A percentile compares a stretch with the other conserved stretches of the same genome.
These are phyloP conservation scores for Aptenodytes forsteri DNA, from an alignment of 2,113 vertebrate genomes.

Conservation along the genomic window DNA sequence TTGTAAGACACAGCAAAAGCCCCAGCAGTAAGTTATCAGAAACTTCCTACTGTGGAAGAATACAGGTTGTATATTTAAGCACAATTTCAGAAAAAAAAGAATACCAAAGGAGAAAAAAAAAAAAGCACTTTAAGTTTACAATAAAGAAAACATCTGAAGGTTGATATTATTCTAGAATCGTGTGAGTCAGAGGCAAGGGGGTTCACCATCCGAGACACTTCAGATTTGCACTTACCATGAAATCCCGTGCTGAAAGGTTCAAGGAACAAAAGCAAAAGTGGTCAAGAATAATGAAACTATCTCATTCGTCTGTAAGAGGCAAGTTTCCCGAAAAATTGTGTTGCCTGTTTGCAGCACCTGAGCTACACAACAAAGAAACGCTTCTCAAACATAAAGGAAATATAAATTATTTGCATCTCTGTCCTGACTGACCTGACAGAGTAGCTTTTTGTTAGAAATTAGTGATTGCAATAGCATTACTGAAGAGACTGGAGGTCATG, in stretches of 20 bases:
- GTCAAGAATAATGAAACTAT: background rate
- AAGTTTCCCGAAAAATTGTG: background rate
- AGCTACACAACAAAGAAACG: background rate
- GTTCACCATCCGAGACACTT: background rate
- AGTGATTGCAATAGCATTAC: background rate
- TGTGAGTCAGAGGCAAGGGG: background rate
- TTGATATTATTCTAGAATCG: background rate
- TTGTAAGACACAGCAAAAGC: background rate
- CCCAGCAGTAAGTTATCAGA: background rate
- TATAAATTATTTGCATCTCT: background rate
- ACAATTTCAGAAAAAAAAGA: background rate
- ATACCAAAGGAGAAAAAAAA: background rate
- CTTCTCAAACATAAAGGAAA: background rate
- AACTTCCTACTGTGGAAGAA: background rate
- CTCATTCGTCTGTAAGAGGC: background rate
- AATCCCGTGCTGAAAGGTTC: background rate
- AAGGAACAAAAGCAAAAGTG: background rate
- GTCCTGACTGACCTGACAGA: background rate
- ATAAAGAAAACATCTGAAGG: background rate
- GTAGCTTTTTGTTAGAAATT: background rate
- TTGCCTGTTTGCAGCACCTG: background rate
- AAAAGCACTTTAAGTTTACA: background rate
- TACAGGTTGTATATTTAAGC: background rate
- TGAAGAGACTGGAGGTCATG: background rate
- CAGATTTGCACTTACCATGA: background rate